Base-by-base conservation (phyloP, 2,113 vertebrate species). In the Actinemys pallida region DNA sequence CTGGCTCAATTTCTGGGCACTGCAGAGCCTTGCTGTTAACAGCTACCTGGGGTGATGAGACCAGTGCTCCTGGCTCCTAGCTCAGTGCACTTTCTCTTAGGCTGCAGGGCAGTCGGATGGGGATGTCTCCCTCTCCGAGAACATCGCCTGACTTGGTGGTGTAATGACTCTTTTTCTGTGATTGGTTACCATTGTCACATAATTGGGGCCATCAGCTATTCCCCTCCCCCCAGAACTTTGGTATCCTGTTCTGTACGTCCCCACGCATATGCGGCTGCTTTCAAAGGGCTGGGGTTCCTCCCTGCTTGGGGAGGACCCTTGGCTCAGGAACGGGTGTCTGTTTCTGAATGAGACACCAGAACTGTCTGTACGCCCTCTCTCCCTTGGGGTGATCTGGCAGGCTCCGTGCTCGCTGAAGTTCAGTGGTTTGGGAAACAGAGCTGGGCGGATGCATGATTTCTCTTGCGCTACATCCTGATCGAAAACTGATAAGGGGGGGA, bases 231-330 rank as follows among this genome's bases (percentile, higher is more conserved):
- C 13, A 6, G 29, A 35, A 35, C 31, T 65, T 65, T 31, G 62
- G 13, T 35, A 35, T 35, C 62, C 62, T 65, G 62, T 42, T 42
- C 39, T 14, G 4, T n/a, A 39, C 3, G 5, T 35, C 29, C 49
- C 8, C 29, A 47, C 10, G 10, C 14, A 9, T 29, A 27, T 50
- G 16, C 7, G 19, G 79, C 10, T 1, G 3, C 2, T 14, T 47
- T 79, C 9, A 24, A 8, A 81, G 54, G 45, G 14, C 1, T 31
- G 29, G 22, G 10, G 31, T 14, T 65, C 50, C 31, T 3, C n/a
- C 19, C 12, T 25, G 3, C 19, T 88, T 78, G 39, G 42, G 72
- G 12, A 45, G 0, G 1, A 0, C 13, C 25, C 84, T 72, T 57
- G 52, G 62, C 49, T 93, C 7, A 2, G 8, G 42, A 45, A 19